Conservation (phyloP, 2,888 invertebrate genomes). For the Cheilosia vulpina region DNA sequence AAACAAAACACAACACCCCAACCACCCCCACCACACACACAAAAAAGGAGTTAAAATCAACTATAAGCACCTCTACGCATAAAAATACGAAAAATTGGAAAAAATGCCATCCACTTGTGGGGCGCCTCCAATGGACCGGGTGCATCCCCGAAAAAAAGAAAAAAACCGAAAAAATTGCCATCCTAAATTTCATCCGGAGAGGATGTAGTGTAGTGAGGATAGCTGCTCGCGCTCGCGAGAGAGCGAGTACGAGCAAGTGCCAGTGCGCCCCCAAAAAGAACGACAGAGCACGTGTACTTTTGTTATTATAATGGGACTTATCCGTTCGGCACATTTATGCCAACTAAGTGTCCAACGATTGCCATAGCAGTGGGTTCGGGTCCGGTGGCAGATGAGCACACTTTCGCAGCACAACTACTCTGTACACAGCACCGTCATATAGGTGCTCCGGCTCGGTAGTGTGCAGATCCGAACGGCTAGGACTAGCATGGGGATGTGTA, state of each 20-base stretch:
- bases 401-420: slow-evolving; percentile 57
- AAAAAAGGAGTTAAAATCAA: slow-evolving; percentile 70
- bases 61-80: slow-evolving; percentile 73
- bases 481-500: slow-evolving; percentile 53
- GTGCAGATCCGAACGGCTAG: slow-evolving; percentile 11
- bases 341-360: slow-evolving; percentile 69
- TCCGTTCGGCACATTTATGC: slow-evolving; percentile 71
- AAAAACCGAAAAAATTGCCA: slow-evolving; percentile 62
- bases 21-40: slow-evolving; percentile 62
- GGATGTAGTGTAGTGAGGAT: slow-evolving; percentile 7
- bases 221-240: slow-evolving; percentile 9
- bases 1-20: slow-evolving; percentile 58
- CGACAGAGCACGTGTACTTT: slow-evolving; percentile 69
- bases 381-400: slow-evolving; percentile 43
- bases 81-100: slow-evolving; percentile 70
- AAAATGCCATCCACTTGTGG: slow-evolving; percentile 36
- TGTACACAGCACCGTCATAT: slow-evolving; percentile 11
- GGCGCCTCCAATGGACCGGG: slow-evolving; percentile 31
- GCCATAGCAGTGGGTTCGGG: slow-evolving; percentile 3
- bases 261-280: slow-evolving; percentile 47
- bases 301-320: slow-evolving; percentile 63
- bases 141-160: slow-evolving; percentile 53
- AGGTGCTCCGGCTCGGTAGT: slow-evolving; percentile 21
- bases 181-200: slow-evolving; percentile 72
- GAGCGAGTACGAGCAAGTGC: slow-evolving; percentile 33